Evolutionary conservation across 2,113 vertebrate species (phyloP).

Genomic region (Nothoprocta pentlandii): DNA sequence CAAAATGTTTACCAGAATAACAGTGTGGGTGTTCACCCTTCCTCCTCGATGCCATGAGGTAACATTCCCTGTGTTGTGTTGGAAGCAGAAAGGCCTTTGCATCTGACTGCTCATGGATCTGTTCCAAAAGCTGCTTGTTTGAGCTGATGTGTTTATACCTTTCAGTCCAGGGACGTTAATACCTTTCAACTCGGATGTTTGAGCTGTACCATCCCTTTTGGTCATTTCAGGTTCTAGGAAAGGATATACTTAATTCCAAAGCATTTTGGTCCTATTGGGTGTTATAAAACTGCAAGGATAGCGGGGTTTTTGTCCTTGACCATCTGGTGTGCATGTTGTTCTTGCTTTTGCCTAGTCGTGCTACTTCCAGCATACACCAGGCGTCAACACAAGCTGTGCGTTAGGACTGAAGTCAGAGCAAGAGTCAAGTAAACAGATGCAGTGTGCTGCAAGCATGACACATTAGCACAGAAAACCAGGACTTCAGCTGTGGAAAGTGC

Average conservation of each 20-base stretch:
- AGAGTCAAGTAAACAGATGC: not conserved
- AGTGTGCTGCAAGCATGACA: fast-evolving
- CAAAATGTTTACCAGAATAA: not conserved
- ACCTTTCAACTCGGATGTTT: not conserved
- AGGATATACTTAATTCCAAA: not conserved
- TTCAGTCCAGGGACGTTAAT: not conserved
- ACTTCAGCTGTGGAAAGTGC: not conserved
- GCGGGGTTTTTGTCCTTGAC: not conserved
- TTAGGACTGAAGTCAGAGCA: not conserved
- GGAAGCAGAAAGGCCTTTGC: not conserved
- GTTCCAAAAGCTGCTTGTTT: not conserved
- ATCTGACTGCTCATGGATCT: not conserved
- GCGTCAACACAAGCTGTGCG: not conserved
- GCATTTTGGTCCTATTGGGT: not conserved
- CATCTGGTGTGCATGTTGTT: not conserved
- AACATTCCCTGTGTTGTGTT: not conserved
- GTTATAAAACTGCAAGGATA: not conserved
- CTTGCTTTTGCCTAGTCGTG: not conserved
- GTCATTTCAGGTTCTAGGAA: not conserved
- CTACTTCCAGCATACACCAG: not conserved
- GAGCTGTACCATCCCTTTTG: not conserved
- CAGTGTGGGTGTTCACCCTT: not conserved
- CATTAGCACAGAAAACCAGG: not conserved
- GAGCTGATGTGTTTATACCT: not conserved
- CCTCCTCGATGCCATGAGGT: not conserved